A percentile compares a stretch with the other conserved stretches of the same genome.
Evolutionary conservation across 2,113 vertebrate genomes (phyloP).

Genomic region (Anas platyrhynchos): DNA sequence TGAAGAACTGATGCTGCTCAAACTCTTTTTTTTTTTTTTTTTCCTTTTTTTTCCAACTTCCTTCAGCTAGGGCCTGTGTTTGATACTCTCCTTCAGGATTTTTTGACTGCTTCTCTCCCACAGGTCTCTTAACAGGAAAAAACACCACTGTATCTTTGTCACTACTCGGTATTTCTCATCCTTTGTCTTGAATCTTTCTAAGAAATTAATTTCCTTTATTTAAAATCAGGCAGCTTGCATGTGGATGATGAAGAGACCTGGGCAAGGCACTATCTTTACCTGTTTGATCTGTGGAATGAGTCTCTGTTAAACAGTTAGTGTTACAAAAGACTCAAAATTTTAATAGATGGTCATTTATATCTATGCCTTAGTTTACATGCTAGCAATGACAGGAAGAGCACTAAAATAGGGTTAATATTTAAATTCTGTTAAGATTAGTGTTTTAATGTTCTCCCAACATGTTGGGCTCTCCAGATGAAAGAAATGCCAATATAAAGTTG

Average conservation of each 20-base stretch:
- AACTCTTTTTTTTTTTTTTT: not conserved
- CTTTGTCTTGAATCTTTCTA: not conserved
- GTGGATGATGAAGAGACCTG: not conserved
- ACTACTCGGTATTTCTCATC: not conserved
- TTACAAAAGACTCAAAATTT: not conserved
- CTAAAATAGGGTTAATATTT: not conserved
- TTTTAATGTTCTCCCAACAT: not conserved
- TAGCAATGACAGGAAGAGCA: not conserved
- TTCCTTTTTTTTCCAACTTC: not conserved
- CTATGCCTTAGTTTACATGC: not conserved
- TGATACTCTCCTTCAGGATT: not conserved
- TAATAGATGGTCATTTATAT: not conserved
- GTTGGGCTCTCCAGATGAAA: not conserved
- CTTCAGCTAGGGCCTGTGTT: not conserved
- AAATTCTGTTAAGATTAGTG: not conserved
- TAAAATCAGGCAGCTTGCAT: not conserved
- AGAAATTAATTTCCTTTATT: not conserved
- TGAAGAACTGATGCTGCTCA: not conserved
- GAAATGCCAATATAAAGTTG: not conserved
- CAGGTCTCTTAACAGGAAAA: not conserved
- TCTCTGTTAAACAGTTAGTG: not conserved
- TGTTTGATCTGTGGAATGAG: not conserved
- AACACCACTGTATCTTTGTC: not conserved
- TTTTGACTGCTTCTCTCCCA: not conserved
- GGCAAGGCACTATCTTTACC: not conserved